Base-by-base conservation (phyloP, 2,888 invertebrate species). In the Plebejus argus region DNA sequence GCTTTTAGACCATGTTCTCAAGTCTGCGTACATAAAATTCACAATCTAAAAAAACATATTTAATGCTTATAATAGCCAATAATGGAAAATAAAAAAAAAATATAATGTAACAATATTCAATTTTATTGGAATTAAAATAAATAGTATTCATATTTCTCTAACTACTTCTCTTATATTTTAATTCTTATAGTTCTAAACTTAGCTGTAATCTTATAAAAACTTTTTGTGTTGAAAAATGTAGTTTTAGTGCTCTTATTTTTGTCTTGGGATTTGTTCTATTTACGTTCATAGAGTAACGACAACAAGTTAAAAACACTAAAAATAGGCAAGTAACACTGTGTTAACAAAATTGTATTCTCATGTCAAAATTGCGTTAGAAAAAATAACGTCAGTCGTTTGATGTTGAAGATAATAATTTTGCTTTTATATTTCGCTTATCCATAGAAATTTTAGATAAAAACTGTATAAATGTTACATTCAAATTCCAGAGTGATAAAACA, bases 51-150 rank as follows among this genome's bases (percentile, higher is more conserved):
- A 10, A 12, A 45, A 45, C 1, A 39, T 39, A 45, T 45, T 45
- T 10, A 45, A 45, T 45, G 10, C 10, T 10, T 10, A 45, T 3
- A 45, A 12, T 45, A 45, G 45, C 45, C 45, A 45, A 39, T 39
- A 10, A 39, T 45, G 45, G 10, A 10, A 12, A 12, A 45, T 45
- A 12, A 61, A 61, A 10, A 4, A 12, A 2, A 61, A 23, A 61
- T 5, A 23, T 61, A 20, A 61, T 61, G 10, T 23, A 61, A 61
- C 61, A 61, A 61, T 61, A 61, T 61, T 61, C 12, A 8, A 61
- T 61, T 61, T 20, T 23, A 61, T 61, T 23, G 61, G 10, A 61
- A 61, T 23, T 23, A 61, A 61, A 61, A 61, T 61, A 61, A 61
- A 61, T 61, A 61, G 23, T 23, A 61, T 23, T 23, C 23, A 12